Evolutionary conservation across 53 echinoderm and acorn worm genomes (phyloP).

Genomic region (Antedon mediterranea): DNA sequence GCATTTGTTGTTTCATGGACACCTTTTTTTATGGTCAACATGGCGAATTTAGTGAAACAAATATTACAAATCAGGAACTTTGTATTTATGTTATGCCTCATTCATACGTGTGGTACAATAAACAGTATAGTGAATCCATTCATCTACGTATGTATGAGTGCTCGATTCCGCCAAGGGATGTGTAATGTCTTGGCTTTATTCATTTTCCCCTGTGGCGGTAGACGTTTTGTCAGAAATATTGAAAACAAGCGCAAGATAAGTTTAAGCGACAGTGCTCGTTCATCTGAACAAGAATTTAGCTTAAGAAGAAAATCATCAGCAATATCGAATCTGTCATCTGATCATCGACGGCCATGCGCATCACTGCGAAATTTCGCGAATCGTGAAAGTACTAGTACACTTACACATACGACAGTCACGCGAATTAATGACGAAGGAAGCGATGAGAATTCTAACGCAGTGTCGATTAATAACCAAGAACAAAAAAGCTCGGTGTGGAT

Average conservation of each 20-base stretch:
- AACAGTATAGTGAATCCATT: constrained; percentile 81
- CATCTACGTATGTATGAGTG: constrained; percentile 78
- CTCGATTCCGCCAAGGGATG: constrained; percentile 67
- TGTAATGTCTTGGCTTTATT: constrained; percentile 46
- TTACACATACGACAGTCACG: not conserved
- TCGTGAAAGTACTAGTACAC: not conserved
- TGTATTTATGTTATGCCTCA: constrained; percentile 44
- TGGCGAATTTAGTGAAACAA: constrained; percentile 22
- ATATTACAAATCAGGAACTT: constrained; percentile 33
- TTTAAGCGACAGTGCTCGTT: not conserved
- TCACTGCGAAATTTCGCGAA: not conserved
- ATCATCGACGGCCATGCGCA: not conserved
- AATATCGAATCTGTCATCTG: not conserved
- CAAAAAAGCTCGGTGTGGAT: not conserved
- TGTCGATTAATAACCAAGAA: not conserved
- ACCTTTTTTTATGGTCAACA: constrained; percentile 45
- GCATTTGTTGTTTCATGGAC: constrained; percentile 79
- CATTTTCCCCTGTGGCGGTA: not conserved
- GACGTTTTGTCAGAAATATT: not conserved
- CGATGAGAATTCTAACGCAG: not conserved
- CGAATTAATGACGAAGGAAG: not conserved
- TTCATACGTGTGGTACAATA: constrained; percentile 40
- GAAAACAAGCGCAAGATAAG: not conserved
- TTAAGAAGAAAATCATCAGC: not conserved
- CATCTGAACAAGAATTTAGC: not conserved